Evolutionary conservation across 2,113 vertebrate genomes (phyloP), one percentile per base, ranked within the genome.

Genomic region (Oncorhynchus clarkii): DNA sequence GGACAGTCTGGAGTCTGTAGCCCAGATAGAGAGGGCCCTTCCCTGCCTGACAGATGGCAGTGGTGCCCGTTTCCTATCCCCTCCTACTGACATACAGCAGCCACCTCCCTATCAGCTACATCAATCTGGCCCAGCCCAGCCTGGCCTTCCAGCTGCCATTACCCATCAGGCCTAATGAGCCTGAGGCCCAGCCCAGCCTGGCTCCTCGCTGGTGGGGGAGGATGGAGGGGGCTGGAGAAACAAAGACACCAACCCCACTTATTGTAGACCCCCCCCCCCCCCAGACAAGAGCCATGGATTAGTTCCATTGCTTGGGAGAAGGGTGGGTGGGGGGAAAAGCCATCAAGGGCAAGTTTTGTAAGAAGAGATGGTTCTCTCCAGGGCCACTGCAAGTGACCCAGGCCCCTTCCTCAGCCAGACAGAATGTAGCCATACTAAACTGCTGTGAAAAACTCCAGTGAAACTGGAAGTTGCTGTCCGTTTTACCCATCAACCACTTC

Each of bases 31-130:
- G 39, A 45, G 9, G 51, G 51, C 13, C 51, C 51, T 54, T 54
- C 51, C 51, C 51, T 54, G 51, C 74, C 31, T 82, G 81, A 84
- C 88, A 91, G 82, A 87, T 83, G 76, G 84, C 66, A n/a, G 11
- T 18, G 48, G 59, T 45, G 7, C 45, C 64, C 14, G 39, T 48
- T 54, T 48, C 8, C 7, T 2, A 18, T 54, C 7, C 64, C 16
- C 60, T 31, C 57, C 24, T 59, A 67, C 8, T 20, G 14, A 62
- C 77, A 57, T 67, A 69, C 78, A 80, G 39, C 39, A 45, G 39
- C 9, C 70, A 75, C 71, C 64, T 82, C 24, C 29, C 7, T 70
- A 75, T 78, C 71, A 78, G 81, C 74, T 34, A 26, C 78, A 80
- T 80, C 78, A 82, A 73, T 83, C 82, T 84, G 70, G 62, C 3